Evolutionary conservation across 2,797 vertebrate genomes (phyloP).

Genomic region (Alca torda): DNA sequence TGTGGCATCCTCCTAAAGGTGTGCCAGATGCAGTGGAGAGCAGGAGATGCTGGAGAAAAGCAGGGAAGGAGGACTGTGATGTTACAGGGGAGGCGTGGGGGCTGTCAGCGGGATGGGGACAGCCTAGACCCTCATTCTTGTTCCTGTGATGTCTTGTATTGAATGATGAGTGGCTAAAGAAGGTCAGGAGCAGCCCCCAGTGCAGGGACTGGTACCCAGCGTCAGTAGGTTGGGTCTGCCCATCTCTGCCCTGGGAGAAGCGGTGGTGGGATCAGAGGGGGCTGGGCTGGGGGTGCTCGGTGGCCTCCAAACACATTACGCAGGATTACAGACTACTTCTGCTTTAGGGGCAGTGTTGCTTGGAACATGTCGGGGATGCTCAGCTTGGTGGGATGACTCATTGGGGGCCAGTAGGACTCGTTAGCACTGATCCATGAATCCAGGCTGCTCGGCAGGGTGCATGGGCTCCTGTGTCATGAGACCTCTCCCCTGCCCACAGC

Average conservation of each 20-base stretch:
- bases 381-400: not conserved
- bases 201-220: not conserved
- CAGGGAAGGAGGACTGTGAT: not conserved
- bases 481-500: not conserved
- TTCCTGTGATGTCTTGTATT: not conserved
- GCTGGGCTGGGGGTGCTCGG: not conserved
- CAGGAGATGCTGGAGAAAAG: not conserved
- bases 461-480: not conserved
- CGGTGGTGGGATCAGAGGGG: not conserved
- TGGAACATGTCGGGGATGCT: not conserved
- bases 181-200: not conserved
- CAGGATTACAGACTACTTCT: not conserved
- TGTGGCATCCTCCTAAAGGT: not conserved
- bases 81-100: not conserved
- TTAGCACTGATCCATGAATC: not conserved
- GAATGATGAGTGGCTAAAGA: not conserved
- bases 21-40: not conserved
- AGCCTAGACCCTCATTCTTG: not conserved
- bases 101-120: not conserved
- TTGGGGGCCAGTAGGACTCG: not conserved
- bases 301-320: rapidly evolving
- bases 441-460: not conserved
- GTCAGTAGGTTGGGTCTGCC: not conserved
- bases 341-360: not conserved
- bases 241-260: not conserved